phyloP scores from a whole-genome alignment of 2,113 vertebrate genomes.

The Podarcis muralis region DNA sequence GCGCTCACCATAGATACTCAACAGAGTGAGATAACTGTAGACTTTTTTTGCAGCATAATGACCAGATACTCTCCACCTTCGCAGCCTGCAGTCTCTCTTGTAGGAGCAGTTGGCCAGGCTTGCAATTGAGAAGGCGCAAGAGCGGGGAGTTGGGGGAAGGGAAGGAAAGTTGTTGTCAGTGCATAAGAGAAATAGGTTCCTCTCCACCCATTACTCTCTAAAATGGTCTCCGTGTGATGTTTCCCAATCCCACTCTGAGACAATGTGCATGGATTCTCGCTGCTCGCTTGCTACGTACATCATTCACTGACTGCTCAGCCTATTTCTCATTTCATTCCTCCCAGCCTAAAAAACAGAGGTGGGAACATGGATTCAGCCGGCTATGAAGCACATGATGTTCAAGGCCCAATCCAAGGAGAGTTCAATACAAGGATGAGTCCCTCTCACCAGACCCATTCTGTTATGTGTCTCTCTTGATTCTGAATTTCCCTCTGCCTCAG shows the following conservation, averaged over 20 bases:
- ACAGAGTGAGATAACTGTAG: background rate
- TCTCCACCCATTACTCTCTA: slow-evolving; percentile 9
- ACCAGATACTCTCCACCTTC: background rate
- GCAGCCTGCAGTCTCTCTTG: background rate
- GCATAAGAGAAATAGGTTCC: background rate
- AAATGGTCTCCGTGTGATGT: slow-evolving; percentile 6
- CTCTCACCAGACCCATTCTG: background rate
- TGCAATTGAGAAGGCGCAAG: background rate
- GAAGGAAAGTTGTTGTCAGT: background rate
- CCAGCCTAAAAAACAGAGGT: background rate
- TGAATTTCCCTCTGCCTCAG: background rate
- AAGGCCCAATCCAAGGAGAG: background rate
- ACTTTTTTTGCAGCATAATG: background rate
- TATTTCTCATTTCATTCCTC: slow-evolving; percentile 11
- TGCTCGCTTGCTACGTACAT: background rate
- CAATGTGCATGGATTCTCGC: background rate
- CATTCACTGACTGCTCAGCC: background rate
- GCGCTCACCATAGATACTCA: background rate
- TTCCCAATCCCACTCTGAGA: slow-evolving; percentile 12
- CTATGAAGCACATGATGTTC: background rate
- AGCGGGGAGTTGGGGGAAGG: background rate
- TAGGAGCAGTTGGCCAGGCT: background rate
- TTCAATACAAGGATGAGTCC: background rate
- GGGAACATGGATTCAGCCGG: background rate
- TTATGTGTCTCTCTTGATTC: background rate